Base-by-base conservation (phyloP, 2,888 invertebrate species). In the Enoplolaimus lenunculus region DNA sequence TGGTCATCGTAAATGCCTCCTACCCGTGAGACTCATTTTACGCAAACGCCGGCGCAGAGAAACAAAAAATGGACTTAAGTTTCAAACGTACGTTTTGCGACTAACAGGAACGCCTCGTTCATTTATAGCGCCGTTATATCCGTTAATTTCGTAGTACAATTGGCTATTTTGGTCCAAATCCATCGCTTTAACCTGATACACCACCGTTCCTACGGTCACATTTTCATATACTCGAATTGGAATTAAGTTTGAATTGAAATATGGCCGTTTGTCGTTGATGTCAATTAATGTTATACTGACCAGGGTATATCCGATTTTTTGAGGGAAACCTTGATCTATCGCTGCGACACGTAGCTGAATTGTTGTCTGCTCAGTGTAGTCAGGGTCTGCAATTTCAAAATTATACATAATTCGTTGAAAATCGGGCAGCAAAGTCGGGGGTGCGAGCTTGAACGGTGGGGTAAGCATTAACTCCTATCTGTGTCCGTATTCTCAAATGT, bases 181-280 rank as follows among this genome's bases (percentile, higher is more conserved):
- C 75, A 85, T 85, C 0, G 92, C 92, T 60, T 85, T 83, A 0
- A 91, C 21, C 83, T 67, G 86, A 86, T 75, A 87, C 87, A 59
- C 91, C 86, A 73, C 75, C 71, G 29, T 72, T 73, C 81, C 81
- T n/a, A 34, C n/a, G 81, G 88, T 87, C 0, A 87, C 88, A 78
- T 91, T 91, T 82, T 93, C 92, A 72, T 85, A 83, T 1, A 92
- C 86, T 35, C 81, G 83, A 34, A 70, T 45, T 73, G 73, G 7
- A 73, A 69, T 65, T 72, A 73, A 28, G 45, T 66, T 67, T 3
- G 33, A n/a, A 69, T 70, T 78, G 59, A 93, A 86, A 2, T 86
- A 82, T 0, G 93, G 93, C 0, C 87, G 85, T 78, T 94, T 93
- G 80, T 95, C 93, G 81, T 94, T 94, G 0, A 93, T 90, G 81